These are phyloP conservation scores for Pyrgus malvae DNA, from an alignment of 2,888 invertebrate genomes.

Conservation along the genomic window DNA sequence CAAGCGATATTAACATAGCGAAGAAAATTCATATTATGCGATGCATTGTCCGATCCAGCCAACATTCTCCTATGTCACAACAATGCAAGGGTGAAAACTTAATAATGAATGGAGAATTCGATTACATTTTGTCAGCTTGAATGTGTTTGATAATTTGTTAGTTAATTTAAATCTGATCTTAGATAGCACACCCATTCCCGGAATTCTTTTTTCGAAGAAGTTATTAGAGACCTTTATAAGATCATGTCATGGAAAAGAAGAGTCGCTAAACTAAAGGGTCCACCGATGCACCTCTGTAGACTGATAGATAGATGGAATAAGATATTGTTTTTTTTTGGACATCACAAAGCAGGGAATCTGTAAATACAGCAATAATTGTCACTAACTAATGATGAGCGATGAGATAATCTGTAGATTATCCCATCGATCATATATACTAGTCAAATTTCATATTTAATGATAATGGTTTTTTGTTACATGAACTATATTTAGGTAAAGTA, in stretches of 20 bases:
- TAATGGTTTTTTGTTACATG: too few species aligned
- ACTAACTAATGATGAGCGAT: too few species aligned
- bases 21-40: neutral
- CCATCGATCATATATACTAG: too few species aligned
- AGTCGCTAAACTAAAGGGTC: too few species aligned
- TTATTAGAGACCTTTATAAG: neutral
- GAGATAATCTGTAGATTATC: too few species aligned
- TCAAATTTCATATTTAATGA: too few species aligned
- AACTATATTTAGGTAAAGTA: too few species aligned
- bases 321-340: too few species aligned
- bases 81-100: constrained; percentile 30
- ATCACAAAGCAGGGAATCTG: too few species aligned
- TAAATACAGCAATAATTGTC: too few species aligned
- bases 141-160: neutral
- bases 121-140: constrained; percentile 28
- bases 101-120: constrained; percentile 33
- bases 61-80: constrained; percentile 9
- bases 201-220: neutral
- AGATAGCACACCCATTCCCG: neutral
- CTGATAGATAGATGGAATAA: too few species aligned
- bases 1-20: neutral
- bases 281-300: too few species aligned
- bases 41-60: constrained; percentile 5
- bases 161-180: neutral
- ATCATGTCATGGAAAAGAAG: neutral